Evolutionary conservation across 2,113 vertebrate species (phyloP), one percentile per base, ranked within the genome.

Genomic region (Entelurus aequoreus): DNA sequence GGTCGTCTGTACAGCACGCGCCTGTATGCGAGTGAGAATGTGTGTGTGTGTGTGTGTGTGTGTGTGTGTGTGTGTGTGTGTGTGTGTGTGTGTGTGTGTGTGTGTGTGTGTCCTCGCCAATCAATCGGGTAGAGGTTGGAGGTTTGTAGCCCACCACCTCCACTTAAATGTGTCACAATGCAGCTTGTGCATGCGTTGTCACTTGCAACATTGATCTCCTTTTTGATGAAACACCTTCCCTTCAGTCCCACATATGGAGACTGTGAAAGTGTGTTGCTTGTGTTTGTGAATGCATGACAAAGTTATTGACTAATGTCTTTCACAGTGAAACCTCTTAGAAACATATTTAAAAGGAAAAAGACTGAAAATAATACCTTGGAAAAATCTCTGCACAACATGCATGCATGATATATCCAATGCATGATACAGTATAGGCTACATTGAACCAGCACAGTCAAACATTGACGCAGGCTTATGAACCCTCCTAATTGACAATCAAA

Each of bases 201-300:
- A 69, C 71, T 71, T 74, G 21, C 40, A 77, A 60, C 69, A 85
- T 83, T 65, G 83, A 85, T 85, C 65, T 44, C 28, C 16, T 77
- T 66, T 76, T 73, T 78, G 75, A 80, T 82, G 77, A 80, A 84
- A 80, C 77, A 75, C 75, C 75, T 75, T 76, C 65, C 68, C 53
- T 67, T 85, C 74, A 73, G 42, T 58, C 64, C 65, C 65, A 78
- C 66, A 81, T 82, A 59, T 63, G 44, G 57, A 55, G 38, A 55
- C 38, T 54, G 65, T 50, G 66, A 65, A 10, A 36, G 47, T 54
- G 46, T 54, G 53, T 56, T 40, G 16, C n/a, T 46, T 12, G 35
- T 47, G 35, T 51, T 35, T 59, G 47, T 61, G 51, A 55, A 16
- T 65, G 47, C 48, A 51, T 36, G 58, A 36, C 46, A 60, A 36